phyloP scores from a whole-genome alignment of 2,113 vertebrate species.

The Takifugu flavidus region DNA sequence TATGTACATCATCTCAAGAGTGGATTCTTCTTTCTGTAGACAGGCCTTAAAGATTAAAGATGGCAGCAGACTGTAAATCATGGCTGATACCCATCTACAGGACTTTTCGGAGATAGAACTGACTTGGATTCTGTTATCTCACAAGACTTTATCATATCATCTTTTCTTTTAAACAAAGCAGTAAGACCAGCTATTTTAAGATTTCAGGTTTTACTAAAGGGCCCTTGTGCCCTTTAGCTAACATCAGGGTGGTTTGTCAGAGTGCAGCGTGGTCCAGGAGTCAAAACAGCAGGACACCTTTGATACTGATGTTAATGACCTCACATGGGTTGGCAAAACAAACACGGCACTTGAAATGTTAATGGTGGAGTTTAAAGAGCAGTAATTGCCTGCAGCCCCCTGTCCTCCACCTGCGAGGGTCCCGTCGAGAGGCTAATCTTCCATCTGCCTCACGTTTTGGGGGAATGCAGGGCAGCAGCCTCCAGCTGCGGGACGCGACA shows the following conservation, averaged over 20 bases:
- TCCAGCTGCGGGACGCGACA: too few relatives aligned
- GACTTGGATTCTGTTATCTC: neutral
- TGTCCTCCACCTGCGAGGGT: conserved; percentile 20
- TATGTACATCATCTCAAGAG: neutral
- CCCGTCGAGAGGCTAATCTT: conserved; percentile 9
- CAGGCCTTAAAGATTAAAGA: neutral
- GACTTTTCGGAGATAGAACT: neutral
- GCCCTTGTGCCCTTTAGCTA: neutral
- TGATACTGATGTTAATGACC: conserved; percentile 41
- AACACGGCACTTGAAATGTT: conserved; percentile 52
- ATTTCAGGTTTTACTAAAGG: neutral
- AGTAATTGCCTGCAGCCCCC: conserved; percentile 13
- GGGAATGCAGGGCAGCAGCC: too few relatives aligned
- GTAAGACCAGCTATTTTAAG: too few relatives aligned
- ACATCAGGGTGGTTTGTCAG: conserved; percentile 14
- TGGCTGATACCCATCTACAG: conserved; percentile 5
- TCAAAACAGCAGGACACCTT: conserved; percentile 25
- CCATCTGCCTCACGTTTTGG: conserved; percentile 10
- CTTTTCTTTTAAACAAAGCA: neutral
- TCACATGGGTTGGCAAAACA: conserved; percentile 45
- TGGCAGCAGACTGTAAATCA: conserved; percentile 11
- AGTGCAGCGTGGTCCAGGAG: conserved; percentile 14
- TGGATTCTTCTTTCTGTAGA: neutral
- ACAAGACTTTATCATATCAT: neutral
- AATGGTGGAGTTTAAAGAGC: conserved; percentile 34